phyloP scores from a whole-genome alignment of 2,797 vertebrate genomes.

The Smutsia temminckii region DNA sequence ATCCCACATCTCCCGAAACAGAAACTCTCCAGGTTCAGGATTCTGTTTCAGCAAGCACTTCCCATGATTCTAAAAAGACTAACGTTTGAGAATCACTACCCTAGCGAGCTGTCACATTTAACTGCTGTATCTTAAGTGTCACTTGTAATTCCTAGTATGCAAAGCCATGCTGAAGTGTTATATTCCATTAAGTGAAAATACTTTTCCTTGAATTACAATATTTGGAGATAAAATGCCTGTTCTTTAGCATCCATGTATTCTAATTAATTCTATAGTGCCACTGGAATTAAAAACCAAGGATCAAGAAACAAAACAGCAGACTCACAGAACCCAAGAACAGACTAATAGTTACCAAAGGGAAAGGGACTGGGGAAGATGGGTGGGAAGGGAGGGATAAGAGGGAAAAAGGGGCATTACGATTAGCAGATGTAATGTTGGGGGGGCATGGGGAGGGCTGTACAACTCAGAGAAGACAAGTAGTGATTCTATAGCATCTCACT shows the following conservation, averaged over 20 bases:
- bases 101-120: background rate
- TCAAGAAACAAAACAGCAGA: background rate
- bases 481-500: too few relatives aligned
- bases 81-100: background rate
- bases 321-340: too few relatives aligned
- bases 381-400: too few relatives aligned
- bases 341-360: too few relatives aligned
- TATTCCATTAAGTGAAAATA: background rate
- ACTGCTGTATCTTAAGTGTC: background rate
- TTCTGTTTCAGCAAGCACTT: slow-evolving; percentile 1
- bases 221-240: background rate
- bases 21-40: background rate
- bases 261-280: background rate
- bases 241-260: background rate
- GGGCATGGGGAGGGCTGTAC: too few relatives aligned
- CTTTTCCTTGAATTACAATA: background rate
- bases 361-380: too few relatives aligned
- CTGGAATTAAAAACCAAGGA: slow-evolving; percentile 11
- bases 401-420: too few relatives aligned
- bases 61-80: background rate
- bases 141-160: background rate
- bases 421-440: too few relatives aligned
- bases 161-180: background rate
- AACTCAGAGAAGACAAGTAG: too few relatives aligned
- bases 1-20: background rate